These are phyloP conservation scores for Phyllotreta striolata DNA, from an alignment of 2,888 invertebrate genomes.

Conservation along the genomic window DNA sequence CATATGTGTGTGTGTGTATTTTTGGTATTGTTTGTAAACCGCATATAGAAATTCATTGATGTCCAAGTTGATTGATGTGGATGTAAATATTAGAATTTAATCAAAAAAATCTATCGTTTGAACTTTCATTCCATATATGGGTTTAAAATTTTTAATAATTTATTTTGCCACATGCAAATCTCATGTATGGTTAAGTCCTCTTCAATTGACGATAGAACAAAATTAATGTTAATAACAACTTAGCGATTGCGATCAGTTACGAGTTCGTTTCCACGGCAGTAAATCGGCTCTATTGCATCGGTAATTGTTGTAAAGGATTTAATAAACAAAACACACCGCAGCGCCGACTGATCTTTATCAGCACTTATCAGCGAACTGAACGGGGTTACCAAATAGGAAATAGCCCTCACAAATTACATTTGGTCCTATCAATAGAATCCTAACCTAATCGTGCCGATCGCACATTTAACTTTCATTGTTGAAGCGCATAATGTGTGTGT, in stretches of 20 bases:
- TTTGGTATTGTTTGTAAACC: no score
- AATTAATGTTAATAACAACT: constrained; percentile 1
- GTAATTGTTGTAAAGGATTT: constrained; percentile 54
- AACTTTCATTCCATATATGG: no score
- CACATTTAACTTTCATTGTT: constrained; percentile 62
- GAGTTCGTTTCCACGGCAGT: constrained; percentile 21
- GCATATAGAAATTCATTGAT: no score
- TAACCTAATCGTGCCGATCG: constrained; percentile 60
- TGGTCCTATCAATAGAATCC: constrained; percentile 60
- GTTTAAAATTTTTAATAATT: no score
- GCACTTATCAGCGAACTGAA: constrained; percentile 49
- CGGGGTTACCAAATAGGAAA: constrained; percentile 44
- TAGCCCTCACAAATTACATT: constrained; percentile 60
- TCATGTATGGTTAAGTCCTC: background rate
- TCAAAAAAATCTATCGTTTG: no score
- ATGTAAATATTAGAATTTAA: no score
- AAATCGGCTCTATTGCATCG: constrained; percentile 43
- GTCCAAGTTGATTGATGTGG: no score
- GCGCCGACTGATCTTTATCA: constrained; percentile 54
- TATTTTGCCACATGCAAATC: background rate
- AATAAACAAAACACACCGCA: constrained; percentile 56
- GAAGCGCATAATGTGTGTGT: constrained; percentile 58
- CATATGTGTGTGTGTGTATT: no score
- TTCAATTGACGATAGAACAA: background rate
- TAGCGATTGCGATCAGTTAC: constrained; percentile 17